Conservation (phyloP, 2,888 invertebrate species). For the Chrysina gloriosa region DNA sequence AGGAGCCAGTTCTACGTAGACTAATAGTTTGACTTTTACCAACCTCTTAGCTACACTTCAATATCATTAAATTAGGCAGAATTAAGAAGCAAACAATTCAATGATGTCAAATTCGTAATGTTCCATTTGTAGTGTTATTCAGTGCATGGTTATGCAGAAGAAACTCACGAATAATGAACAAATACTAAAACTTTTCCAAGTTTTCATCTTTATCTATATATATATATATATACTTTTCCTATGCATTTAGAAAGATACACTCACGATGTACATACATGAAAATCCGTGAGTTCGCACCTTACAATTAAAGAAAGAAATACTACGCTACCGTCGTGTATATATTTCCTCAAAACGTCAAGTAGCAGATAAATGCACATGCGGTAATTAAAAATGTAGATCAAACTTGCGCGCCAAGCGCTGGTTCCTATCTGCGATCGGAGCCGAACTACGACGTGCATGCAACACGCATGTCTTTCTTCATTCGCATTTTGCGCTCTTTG, state of each 20-base stretch:
- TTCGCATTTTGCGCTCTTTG: slow-evolving; percentile 45
- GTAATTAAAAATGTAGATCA: slow-evolving; percentile 47
- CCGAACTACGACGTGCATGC: slow-evolving; percentile 26
- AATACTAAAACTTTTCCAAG: no score
- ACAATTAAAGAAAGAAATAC: slow-evolving; percentile 43
- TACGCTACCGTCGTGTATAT: slow-evolving; percentile 24
- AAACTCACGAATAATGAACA: no score
- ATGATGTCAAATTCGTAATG: no score
- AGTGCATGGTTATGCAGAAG: no score
- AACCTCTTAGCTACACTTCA: no score
- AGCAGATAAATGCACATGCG: slow-evolving; percentile 42
- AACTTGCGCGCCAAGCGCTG: slow-evolving; percentile 33
- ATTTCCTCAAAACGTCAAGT: slow-evolving; percentile 40
- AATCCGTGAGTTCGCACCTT: slow-evolving; percentile 28
- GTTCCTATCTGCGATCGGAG: slow-evolving; percentile 34
- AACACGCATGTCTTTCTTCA: slow-evolving; percentile 40
- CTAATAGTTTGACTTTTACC: no score
- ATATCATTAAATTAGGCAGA: no score
- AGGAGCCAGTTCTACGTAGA: no score
- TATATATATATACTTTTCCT: no score
- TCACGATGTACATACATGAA: slow-evolving; percentile 29
- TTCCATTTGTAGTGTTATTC: no score
- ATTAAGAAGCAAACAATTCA: no score
- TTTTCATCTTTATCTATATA: no score
- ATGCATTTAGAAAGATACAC: slow-evolving; percentile 30